Evolutionary conservation across 2,888 invertebrate genomes (phyloP).

Genomic region (Crocallis elinguaria): DNA sequence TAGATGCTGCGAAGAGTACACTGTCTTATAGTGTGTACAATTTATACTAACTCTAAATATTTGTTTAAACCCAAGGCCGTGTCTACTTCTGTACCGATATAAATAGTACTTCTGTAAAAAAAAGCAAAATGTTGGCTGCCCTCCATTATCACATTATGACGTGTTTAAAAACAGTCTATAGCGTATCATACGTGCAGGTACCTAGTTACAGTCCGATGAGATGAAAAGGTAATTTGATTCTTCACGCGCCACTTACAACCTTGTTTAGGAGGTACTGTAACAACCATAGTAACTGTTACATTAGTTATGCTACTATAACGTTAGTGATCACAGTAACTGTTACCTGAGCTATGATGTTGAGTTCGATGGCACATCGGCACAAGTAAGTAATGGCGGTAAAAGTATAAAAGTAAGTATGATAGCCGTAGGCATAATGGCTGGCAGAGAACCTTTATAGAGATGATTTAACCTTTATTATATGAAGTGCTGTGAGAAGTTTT

Average conservation of each 20-base stretch:
- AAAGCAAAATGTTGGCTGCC: conserved; percentile 3
- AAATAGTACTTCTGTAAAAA: conserved; percentile 5
- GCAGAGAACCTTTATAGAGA: conserved; percentile 13
- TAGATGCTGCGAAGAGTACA: too few relatives aligned
- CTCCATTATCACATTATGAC: conserved; percentile 23
- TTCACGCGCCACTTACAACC: conserved; percentile 58
- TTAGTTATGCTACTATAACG: neutral
- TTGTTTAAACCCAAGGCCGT: too few relatives aligned
- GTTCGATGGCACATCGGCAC: conserved; percentile 26
- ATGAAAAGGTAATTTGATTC: conserved; percentile 56
- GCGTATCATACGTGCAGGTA: conserved; percentile 21
- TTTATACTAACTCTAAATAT: too few relatives aligned
- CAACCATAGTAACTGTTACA: neutral
- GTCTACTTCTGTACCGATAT: too few relatives aligned
- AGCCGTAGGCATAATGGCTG: conserved; percentile 17
- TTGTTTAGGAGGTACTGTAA: conserved; percentile 37
- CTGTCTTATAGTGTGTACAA: too few relatives aligned
- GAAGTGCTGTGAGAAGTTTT: conserved; percentile 16
- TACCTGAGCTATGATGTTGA: conserved; percentile 9
- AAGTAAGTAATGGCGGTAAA: conserved; percentile 10
- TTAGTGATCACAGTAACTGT: neutral
- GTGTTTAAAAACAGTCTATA: conserved; percentile 12
- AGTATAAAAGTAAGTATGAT: conserved; percentile 1
- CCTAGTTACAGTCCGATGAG: conserved; percentile 31
- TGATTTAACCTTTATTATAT: conserved; percentile 17